Percentiles rank a stretch among this genome's conserved stretches.
Evolutionary conservation across 2,888 invertebrate species (phyloP).

Genomic region (Siphlonurus alternatus): DNA sequence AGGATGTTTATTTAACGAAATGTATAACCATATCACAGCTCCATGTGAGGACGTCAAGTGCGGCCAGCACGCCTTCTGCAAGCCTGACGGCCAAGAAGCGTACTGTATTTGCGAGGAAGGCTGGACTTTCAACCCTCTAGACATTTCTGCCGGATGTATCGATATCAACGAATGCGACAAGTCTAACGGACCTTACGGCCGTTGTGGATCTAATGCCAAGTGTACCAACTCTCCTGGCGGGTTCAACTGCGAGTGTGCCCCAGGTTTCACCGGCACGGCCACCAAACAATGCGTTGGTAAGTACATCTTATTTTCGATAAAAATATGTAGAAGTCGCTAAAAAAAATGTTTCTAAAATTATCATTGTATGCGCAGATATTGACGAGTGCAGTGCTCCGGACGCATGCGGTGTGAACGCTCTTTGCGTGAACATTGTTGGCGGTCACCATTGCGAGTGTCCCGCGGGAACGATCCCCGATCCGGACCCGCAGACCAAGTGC

Average conservation of each 20-base stretch:
- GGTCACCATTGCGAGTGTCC: conserved; percentile 67
- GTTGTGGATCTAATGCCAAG: conserved; percentile 67
- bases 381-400: conserved; percentile 60
- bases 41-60: conserved; percentile 86
- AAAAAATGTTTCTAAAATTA: not conserved
- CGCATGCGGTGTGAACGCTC: conserved; percentile 63
- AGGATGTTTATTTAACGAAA: too few relatives aligned
- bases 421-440: conserved; percentile 62
- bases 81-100: conserved; percentile 73
- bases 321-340: not conserved
- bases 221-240: conserved; percentile 69
- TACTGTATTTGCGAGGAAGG: conserved; percentile 87
- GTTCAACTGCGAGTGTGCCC: conserved; percentile 64
- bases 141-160: conserved; percentile 76
- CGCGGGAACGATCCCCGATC: conserved; percentile 63
- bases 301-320: conserved; percentile 8
- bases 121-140: conserved; percentile 80
- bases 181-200: conserved; percentile 55
- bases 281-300: conserved; percentile 50
- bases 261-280: conserved; percentile 74
- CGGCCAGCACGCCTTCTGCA: conserved; percentile 75
- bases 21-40: too few relatives aligned
- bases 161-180: conserved; percentile 85
- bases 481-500: conserved; percentile 66
- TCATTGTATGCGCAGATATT: conserved; percentile 36